Conservation (phyloP, 2,113 vertebrate genomes). For the Callorhinus ursinus region DNA sequence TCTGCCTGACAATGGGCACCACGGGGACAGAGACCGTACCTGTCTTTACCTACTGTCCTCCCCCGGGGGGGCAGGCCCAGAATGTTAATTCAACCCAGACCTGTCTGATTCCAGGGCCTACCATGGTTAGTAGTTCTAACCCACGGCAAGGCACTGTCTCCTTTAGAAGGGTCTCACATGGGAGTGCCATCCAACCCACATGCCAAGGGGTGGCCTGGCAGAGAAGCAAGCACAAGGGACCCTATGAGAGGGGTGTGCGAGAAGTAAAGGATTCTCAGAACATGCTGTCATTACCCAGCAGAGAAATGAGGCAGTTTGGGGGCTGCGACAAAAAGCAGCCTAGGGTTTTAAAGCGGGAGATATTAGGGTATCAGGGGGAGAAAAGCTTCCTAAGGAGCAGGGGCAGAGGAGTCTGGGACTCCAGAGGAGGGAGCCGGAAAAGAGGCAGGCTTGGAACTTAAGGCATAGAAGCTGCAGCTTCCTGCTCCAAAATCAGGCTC, state of each 20-base stretch:
- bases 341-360: not conserved
- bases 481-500: not conserved
- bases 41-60: not conserved
- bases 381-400: not conserved
- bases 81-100: not conserved
- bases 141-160: not conserved
- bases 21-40: not conserved
- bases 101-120: not conserved
- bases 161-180: not conserved
- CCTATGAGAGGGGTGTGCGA: not conserved
- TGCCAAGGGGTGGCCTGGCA: not conserved
- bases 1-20: not conserved
- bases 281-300: not conserved
- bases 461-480: not conserved
- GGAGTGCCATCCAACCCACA: not conserved
- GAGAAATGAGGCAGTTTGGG: not conserved
- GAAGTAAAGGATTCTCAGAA: not conserved
- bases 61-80: not conserved
- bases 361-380: not conserved
- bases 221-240: not conserved
- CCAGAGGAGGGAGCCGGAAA: not conserved
- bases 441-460: not conserved
- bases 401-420: not conserved
- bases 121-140: not conserved
- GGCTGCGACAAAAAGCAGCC: not conserved